Base-by-base conservation (phyloP, 2,888 invertebrate genomes). In the Drosophila vallismaia region DNA sequence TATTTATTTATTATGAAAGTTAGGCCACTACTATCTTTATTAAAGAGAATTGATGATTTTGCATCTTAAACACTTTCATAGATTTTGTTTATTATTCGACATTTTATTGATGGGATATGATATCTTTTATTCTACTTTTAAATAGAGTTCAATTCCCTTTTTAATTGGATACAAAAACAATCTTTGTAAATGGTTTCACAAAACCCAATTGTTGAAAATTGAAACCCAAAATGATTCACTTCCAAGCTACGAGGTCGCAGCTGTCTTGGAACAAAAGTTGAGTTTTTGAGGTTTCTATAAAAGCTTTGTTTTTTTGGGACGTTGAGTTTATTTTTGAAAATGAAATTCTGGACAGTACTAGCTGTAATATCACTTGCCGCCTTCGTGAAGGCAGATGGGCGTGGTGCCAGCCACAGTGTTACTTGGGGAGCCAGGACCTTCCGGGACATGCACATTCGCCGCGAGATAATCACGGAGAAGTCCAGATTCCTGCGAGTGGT, bases 361-460 rank as follows among this genome's bases (percentile, higher is more conserved):
- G 29, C 74, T 36, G 3, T 69, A 2, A 7, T 74, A 10, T 24
- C 57, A 3, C 54, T 72, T 62, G 8, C 45, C 5, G 70, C 51
- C 8, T 0, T 45, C 1, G 8, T 40, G 28, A 45, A 42, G 4
- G 69, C 44, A 0, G 45, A 56, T 1, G 80, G 69, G 5, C 42
- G 14, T 2, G 77, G 79, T 12, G 49, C 40, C 0, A 87, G 78
- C 36, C 82, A 89, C 31, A 77, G 81, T 52, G 48, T 88, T 0
- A 76, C 76, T 3, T 86, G 85, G 84, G 88, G 88, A 9, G 53
- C 60, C 4, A 79, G 89, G 4, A 12, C 42, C 19, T 76, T 69
- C 24, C 58, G 67, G 49, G 88, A 88, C 44, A 53, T 42, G 28
- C 86, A 75, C 49, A 19, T 89, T 28, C 57, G 74, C 3, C 73